Percentiles rank a stretch among this genome's conserved stretches.
Evolutionary conservation across 2,888 invertebrate genomes (phyloP).

Genomic region (Nemoura dubitans): DNA sequence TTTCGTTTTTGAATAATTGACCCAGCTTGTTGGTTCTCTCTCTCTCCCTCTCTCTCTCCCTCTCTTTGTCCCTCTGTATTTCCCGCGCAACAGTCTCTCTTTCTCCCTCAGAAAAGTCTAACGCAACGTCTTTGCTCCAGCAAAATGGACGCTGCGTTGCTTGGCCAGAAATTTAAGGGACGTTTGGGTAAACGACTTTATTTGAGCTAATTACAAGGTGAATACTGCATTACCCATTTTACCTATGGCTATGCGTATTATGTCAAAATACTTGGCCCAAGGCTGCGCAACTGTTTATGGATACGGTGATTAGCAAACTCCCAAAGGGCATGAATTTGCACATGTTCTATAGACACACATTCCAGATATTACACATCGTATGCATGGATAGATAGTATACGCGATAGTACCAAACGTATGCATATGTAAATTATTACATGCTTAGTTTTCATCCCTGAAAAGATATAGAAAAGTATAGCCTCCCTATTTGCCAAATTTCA

Average conservation of each 20-base stretch:
- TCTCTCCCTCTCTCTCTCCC: neutral
- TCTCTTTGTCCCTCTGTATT: neutral
- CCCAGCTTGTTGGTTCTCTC: neutral
- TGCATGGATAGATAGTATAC: neutral
- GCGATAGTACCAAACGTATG: neutral
- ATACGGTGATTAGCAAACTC: neutral
- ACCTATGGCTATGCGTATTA: too few species aligned
- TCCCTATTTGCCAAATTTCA: too few species aligned
- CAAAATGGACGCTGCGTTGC: neutral
- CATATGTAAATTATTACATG: neutral
- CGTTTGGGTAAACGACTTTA: neutral
- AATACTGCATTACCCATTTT: too few species aligned
- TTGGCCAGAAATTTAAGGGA: neutral
- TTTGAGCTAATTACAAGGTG: neutral
- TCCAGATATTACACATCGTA: neutral
- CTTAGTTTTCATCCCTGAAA: neutral
- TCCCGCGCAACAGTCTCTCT: too few species aligned
- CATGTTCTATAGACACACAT: neutral
- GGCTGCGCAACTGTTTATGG: too few species aligned
- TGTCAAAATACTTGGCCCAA: too few species aligned
- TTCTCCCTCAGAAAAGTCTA: neutral
- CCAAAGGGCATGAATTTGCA: neutral
- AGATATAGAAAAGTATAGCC: neutral
- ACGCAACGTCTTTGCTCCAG: neutral
- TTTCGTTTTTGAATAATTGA: conserved; percentile 4